A percentile compares a stretch with the other conserved stretches of the same genome.
Evolutionary conservation across 2,888 invertebrate species (phyloP).

Genomic region (Drosophila mayaguana): DNA sequence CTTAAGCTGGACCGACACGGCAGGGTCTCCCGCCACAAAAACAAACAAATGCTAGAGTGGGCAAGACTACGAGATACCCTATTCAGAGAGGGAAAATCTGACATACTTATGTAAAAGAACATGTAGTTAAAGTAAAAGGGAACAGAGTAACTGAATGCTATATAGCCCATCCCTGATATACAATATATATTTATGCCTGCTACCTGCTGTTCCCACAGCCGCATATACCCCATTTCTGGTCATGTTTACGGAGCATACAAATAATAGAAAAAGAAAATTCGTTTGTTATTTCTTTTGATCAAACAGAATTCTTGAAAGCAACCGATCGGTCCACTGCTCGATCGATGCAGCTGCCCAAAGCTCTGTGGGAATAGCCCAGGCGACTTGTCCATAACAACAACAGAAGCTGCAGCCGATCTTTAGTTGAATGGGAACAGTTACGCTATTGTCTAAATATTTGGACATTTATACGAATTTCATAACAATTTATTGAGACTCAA

Average conservation of each 20-base stretch:
- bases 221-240: neutral
- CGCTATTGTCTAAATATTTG: conserved; percentile 73
- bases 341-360: conserved; percentile 48
- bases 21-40: conserved; percentile 17
- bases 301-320: conserved; percentile 51
- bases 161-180: too few relatives aligned
- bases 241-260: neutral
- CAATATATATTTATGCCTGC: too few relatives aligned
- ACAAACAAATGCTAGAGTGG: neutral
- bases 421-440: conserved; percentile 39
- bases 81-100: too few relatives aligned
- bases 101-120: too few relatives aligned
- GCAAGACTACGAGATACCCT: neutral
- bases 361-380: conserved; percentile 71
- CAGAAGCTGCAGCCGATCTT: conserved; percentile 60
- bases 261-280: conserved; percentile 59
- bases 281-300: conserved; percentile 59
- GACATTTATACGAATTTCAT: conserved; percentile 71
- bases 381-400: conserved; percentile 72
- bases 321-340: conserved; percentile 24
- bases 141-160: too few relatives aligned
- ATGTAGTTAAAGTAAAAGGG: too few relatives aligned
- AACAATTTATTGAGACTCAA: conserved; percentile 57
- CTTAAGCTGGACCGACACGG: conserved; percentile 41
- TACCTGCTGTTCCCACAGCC: neutral